These are phyloP conservation scores for Epistrophe grossulariae DNA, from an alignment of 2,888 invertebrate species.

Conservation along the genomic window DNA sequence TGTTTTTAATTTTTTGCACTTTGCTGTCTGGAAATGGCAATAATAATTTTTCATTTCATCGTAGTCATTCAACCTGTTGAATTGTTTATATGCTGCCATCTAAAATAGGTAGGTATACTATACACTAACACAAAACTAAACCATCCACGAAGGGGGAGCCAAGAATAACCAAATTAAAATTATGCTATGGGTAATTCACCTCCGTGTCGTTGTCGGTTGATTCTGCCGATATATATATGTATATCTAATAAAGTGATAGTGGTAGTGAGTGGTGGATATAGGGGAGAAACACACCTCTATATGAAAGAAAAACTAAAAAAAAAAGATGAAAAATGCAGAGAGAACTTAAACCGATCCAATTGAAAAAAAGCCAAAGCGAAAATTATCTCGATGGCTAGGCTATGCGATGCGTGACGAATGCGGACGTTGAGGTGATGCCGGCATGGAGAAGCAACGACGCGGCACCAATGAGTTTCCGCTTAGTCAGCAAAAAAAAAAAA, in stretches of 20 bases:
- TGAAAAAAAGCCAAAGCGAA: constrained; percentile 69
- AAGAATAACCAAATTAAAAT: constrained; percentile 73
- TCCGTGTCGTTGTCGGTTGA: constrained; percentile 46
- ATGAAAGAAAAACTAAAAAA: neutral
- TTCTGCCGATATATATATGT: constrained; percentile 54
- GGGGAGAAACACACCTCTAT: constrained; percentile 57
- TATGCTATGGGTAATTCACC: constrained; percentile 74
- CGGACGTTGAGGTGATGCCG: constrained; percentile 66
- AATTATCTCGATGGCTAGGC: constrained; percentile 77
- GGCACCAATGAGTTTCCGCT: constrained; percentile 83
- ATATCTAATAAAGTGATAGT: constrained; percentile 14
- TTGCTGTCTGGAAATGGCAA: constrained; percentile 61
- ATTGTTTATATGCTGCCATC: constrained; percentile 71
- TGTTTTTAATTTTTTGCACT: constrained; percentile 22
- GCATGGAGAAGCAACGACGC: constrained; percentile 81
- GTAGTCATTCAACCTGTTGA: constrained; percentile 75
- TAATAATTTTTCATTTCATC: constrained; percentile 71
- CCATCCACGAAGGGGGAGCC: constrained; percentile 24
- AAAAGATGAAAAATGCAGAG: constrained; percentile 29
- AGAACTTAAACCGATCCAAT: constrained; percentile 62
- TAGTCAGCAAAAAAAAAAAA: constrained; percentile 62
- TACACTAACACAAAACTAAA: constrained; percentile 11
- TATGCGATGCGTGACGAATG: constrained; percentile 75
- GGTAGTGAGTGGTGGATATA: constrained; percentile 12
- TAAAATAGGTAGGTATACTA: constrained; percentile 22